Evolutionary conservation across 2,113 vertebrate species (phyloP), one percentile per base, ranked within the genome.

Genomic region (Vicugna pacos): DNA sequence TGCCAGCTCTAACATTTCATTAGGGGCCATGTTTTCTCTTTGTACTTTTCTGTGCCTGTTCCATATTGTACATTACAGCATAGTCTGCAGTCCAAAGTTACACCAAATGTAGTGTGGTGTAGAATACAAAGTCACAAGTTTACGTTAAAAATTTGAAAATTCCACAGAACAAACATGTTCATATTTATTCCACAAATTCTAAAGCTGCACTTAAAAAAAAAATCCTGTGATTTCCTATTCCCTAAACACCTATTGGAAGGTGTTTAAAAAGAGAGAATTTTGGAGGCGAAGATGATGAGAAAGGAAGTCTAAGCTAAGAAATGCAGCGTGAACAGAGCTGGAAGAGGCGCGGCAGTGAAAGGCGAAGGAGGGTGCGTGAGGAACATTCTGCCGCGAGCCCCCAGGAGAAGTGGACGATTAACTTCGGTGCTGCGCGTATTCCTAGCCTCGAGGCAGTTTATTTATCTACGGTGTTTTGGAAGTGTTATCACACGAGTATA

Each of bases 341-440:
- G 30, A 1, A 4, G 28, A 20, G 60, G 54, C 5, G 32, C 30
- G 52, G 54, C 2, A n/a, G 48, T 6, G 8, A 54, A 38, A 77
- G 30, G 8, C 28, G 38, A 15, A 69, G 22, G 46, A 14, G 20
- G 6, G 26, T 3, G 32, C 22, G n/a, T 11, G 20, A 42, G 7
- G 5, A 26, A 81, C 24, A 3, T n/a, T 52, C 30, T 52, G 52
- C 28, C 8, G 16, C 4, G 15, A 15, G 35, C 28, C 58, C 20
- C 10, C 52, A 12, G 35, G 0, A 38, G 24, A 50, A 77, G 46
- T 69, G 28, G 87, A 65, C 14, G 15, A 0, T 26, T 22, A 30
- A 8, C 54, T 2, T 0, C 35, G 0, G 0, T 3, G 5, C 8
- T 19, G 10, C 67, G 0, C 13, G 11, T 7, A 19, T 54, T 54